Percentiles rank a stretch among this genome's conserved stretches.
Evolutionary conservation across 2,113 vertebrate species (phyloP).

Genomic region (Ariopsis seemanni): DNA sequence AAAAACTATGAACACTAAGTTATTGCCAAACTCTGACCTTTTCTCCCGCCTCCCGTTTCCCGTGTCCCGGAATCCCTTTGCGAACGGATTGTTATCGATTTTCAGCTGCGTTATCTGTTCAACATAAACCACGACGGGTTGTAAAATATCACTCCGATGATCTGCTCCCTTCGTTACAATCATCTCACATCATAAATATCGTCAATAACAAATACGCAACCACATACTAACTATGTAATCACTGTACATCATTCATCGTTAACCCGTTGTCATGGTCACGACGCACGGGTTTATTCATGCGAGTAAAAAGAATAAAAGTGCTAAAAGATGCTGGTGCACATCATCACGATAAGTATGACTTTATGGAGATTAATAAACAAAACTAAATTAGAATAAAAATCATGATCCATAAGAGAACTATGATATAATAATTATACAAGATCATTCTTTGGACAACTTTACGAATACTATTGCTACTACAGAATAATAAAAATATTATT

Average conservation of each 20-base stretch:
- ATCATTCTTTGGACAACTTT: not conserved
- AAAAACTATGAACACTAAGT: too few relatives aligned
- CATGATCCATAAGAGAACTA: too few relatives aligned
- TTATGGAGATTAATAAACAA: too few relatives aligned
- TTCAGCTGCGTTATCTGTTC: conserved; percentile 93
- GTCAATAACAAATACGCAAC: not conserved
- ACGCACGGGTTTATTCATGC: too few relatives aligned
- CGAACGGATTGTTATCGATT: conserved; percentile 96
- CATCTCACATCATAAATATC: not conserved
- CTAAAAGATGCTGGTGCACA: too few relatives aligned
- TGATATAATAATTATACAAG: not conserved
- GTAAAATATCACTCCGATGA: not conserved
- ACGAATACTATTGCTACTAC: not conserved
- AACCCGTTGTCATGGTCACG: too few relatives aligned
- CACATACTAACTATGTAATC: not conserved
- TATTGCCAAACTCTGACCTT: conserved; percentile 74
- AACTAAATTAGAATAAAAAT: too few relatives aligned
- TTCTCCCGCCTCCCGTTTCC: conserved; percentile 93
- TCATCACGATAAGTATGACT: too few relatives aligned
- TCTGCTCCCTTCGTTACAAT: not conserved
- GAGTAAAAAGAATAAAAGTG: too few relatives aligned
- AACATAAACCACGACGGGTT: not conserved
- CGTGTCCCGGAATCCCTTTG: conserved; percentile 93
- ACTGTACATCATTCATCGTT: not conserved
- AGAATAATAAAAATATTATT: not conserved